Evolutionary conservation across 1,140 invertebrate species (phyloP).

Genomic region (Drosophila teissieri): DNA sequence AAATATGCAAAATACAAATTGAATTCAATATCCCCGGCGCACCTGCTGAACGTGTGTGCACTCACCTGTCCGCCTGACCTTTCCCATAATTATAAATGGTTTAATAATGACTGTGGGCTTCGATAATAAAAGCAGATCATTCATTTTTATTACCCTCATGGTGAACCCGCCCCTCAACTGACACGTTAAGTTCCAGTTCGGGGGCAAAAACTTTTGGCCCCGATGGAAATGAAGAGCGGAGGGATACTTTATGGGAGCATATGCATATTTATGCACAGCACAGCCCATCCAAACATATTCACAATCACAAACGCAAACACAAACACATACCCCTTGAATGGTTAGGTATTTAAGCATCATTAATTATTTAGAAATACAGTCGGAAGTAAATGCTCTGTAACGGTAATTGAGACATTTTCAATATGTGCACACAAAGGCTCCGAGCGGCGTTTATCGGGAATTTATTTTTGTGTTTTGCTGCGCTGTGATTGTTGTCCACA

Average conservation of each 20-base stretch:
- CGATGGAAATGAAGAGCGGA: slow-evolving; percentile 5
- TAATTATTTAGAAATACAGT: slow-evolving; percentile 81
- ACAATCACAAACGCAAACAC: neutral
- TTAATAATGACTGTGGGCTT: slow-evolving; percentile 81
- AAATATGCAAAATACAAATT: slow-evolving; percentile 77
- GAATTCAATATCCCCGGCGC: slow-evolving; percentile 29
- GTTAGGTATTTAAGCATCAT: slow-evolving; percentile 77
- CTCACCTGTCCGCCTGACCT: slow-evolving; percentile 46
- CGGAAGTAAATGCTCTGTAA: slow-evolving; percentile 78
- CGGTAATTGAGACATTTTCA: slow-evolving; percentile 83
- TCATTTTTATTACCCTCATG: slow-evolving; percentile 75
- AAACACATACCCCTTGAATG: slow-evolving; percentile 1
- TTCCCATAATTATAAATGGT: slow-evolving; percentile 77
- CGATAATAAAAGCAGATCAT: slow-evolving; percentile 82
- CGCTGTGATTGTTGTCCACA: slow-evolving; percentile 15
- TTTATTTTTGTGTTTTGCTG: slow-evolving; percentile 28
- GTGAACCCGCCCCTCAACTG: slow-evolving; percentile 32
- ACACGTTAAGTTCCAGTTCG: slow-evolving; percentile 47
- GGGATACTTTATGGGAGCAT: slow-evolving; percentile 53
- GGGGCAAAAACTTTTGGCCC: slow-evolving; percentile 43
- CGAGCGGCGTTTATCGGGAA: slow-evolving; percentile 48
- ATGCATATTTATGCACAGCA: slow-evolving; percentile 65
- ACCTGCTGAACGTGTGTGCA: slow-evolving; percentile 20
- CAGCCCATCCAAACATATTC: slow-evolving; percentile 18
- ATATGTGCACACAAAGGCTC: slow-evolving; percentile 62